Evolutionary conservation across 2,797 vertebrate species (phyloP), one percentile per base, ranked within the genome.

Genomic region (Gadopsis marmoratus): DNA sequence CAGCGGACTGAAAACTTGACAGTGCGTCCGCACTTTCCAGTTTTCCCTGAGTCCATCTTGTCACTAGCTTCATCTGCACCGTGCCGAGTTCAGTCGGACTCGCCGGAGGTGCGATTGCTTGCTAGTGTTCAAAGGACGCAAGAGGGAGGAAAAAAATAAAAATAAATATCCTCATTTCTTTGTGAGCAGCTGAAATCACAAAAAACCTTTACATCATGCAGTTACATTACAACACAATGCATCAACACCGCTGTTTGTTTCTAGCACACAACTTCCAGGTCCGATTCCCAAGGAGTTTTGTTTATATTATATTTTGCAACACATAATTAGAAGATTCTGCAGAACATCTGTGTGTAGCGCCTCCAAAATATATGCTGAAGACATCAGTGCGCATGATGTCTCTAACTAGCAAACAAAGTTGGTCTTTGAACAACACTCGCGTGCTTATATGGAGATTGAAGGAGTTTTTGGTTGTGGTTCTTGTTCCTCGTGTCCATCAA

Each of bases 1-100:
- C 70, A 72, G 83, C 86, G 60, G 76, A 86, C 70, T 78, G 79
- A 85, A 67, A 71, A 79, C 74, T 76, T 85, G 88, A 88, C 89
- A 84, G 80, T 58, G 63, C 9, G 48, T 87, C 66, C 29, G 10
- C 71, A 63, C 76, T 77, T 71, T 70, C 51, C 51, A 64, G 58
- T 84, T 85, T 87, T 59, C 69, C 78, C 76, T 1, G 64, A 83
- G 80, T 86, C 86, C 70, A 65, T 84, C 73, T 81, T 79, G 81
- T 87, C 81, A 64, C 82, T 80, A 81, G 85, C 82, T 76, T 48
- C 61, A 79, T 77, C 69, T 45, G 16, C 77, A 47, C 74, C n/a
- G 62, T 4, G 35, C 72, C 37, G 48, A 61, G 74, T 79, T 83
- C 67, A 69, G 78, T 55, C n/a, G 62, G 67, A 64, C 50, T 73